A percentile compares a stretch with the other conserved stretches of the same genome.
Evolutionary conservation across 2,888 invertebrate genomes (phyloP).

Genomic region (Ennomos fuscantarius): DNA sequence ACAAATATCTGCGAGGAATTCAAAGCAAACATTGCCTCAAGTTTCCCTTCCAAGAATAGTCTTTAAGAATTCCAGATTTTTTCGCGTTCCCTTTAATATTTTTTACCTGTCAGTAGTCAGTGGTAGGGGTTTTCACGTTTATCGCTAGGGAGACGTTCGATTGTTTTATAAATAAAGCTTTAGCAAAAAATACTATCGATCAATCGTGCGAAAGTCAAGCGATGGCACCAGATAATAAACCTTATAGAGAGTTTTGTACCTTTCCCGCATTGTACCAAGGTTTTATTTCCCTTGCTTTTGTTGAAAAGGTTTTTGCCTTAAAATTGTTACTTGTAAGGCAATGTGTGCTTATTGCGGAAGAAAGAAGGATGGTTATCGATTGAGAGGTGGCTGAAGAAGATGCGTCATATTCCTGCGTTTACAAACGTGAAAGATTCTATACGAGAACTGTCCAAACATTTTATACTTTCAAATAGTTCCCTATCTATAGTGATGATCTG

Average conservation of each 20-base stretch:
- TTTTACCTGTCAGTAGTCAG: conserved; percentile 51
- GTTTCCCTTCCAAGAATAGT: conserved; percentile 13
- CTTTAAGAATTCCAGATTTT: conserved; percentile 28
- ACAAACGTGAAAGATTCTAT: conserved; percentile 81
- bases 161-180: conserved; percentile 84
- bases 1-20: conserved; percentile 12
- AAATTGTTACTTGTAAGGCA: conserved; percentile 39
- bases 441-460: conserved; percentile 83
- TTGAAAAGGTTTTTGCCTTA: conserved; percentile 40
- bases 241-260: conserved; percentile 46
- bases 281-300: conserved; percentile 42
- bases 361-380: conserved; percentile 48
- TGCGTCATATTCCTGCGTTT: conserved; percentile 76
- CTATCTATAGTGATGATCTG: conserved; percentile 83
- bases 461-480: conserved; percentile 83
- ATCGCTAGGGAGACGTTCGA: conserved; percentile 77
- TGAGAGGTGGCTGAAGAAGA: conserved; percentile 43
- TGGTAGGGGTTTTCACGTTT: conserved; percentile 76
- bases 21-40: conserved; percentile 27
- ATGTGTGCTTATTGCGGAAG: conserved; percentile 47
- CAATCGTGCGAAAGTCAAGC: conserved; percentile 83
- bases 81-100: conserved; percentile 46
- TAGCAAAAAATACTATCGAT: conserved; percentile 84
- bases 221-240: conserved; percentile 68
- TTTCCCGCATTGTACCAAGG: conserved; percentile 31